Percentiles rank a stretch among this genome's conserved stretches.
Evolutionary conservation across 2,113 vertebrate species (phyloP).

Genomic region (Todiramphus saurophagus): DNA sequence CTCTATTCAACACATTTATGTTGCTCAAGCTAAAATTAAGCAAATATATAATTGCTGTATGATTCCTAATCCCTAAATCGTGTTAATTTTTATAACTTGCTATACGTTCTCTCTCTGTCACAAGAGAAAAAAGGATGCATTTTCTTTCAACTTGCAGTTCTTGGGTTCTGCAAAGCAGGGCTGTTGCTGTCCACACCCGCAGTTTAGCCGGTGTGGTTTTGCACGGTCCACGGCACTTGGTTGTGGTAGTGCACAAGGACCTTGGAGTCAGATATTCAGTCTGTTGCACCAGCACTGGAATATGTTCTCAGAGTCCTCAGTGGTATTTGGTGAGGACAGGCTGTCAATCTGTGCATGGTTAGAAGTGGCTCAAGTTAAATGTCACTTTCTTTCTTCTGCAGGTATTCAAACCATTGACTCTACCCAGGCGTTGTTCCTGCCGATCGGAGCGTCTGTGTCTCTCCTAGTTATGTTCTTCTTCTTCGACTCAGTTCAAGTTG

Average conservation of each 20-base stretch:
- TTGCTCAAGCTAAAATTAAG: neutral
- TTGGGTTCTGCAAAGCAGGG: neutral
- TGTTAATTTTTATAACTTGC: neutral
- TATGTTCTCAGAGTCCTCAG: no score
- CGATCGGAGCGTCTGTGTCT: conserved; percentile 96
- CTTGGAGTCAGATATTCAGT: neutral
- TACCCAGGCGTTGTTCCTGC: conserved; percentile 96
- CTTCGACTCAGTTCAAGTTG: conserved; percentile 99
- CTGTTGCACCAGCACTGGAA: neutral
- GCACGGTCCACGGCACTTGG: neutral
- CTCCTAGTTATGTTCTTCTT: conserved; percentile 99
- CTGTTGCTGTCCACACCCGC: neutral
- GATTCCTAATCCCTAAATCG: neutral
- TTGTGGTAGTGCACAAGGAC: rapidly evolving
- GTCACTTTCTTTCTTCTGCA: conserved; percentile 57
- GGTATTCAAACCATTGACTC: conserved; percentile 99
- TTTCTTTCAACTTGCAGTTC: neutral
- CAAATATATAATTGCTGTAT: neutral
- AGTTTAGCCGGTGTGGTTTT: neutral
- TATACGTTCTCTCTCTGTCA: rapidly evolving
- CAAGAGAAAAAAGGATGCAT: rapidly evolving
- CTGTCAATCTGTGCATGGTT: neutral
- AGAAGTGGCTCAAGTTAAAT: neutral
- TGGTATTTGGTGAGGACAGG: neutral
- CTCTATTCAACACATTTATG: neutral